Evolutionary conservation across 2,888 invertebrate genomes (phyloP).

Genomic region (Galeopsomyia nigrocyanea): DNA sequence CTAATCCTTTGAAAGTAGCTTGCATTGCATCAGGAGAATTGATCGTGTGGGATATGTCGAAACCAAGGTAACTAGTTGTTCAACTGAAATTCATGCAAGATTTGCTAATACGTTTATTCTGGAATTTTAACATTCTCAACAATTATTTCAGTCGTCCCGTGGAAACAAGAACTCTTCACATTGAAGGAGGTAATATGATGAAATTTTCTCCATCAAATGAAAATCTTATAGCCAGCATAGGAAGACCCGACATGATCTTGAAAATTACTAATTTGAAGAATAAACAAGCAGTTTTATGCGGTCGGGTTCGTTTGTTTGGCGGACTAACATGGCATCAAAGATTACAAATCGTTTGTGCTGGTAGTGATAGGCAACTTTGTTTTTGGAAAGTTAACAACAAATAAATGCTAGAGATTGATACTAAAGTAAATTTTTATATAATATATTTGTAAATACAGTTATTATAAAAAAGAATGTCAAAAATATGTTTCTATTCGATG

Average conservation of each 20-base stretch:
- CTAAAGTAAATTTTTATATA: slow-evolving; percentile 40
- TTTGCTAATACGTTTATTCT: slow-evolving; percentile 2
- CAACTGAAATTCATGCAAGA: not conserved
- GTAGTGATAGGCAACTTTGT: slow-evolving; percentile 73
- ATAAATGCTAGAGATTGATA: slow-evolving; percentile 52
- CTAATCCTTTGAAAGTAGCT: slow-evolving; percentile 74
- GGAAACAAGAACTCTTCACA: slow-evolving; percentile 74
- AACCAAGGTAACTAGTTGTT: slow-evolving; percentile 74
- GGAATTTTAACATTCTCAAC: slow-evolving; percentile 5
- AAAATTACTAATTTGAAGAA: slow-evolving; percentile 76
- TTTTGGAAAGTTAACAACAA: slow-evolving; percentile 74
- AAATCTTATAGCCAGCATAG: slow-evolving; percentile 76
- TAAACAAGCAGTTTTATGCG: slow-evolving; percentile 72
- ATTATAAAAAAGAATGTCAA: slow-evolving; percentile 11
- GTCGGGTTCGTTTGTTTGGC: slow-evolving; percentile 71
- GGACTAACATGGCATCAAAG: slow-evolving; percentile 77
- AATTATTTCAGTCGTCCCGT: slow-evolving; percentile 72
- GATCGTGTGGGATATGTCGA: slow-evolving; percentile 77
- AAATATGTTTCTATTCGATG: too few relatives aligned
- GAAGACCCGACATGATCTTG: slow-evolving; percentile 76
- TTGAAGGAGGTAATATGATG: slow-evolving; percentile 75
- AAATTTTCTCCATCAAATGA: slow-evolving; percentile 77
- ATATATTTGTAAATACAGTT: slow-evolving; percentile 20
- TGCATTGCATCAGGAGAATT: slow-evolving; percentile 78
- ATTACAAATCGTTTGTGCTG: slow-evolving; percentile 74